Conservation (phyloP, 2,888 invertebrate species). For the Melieria omissa region DNA sequence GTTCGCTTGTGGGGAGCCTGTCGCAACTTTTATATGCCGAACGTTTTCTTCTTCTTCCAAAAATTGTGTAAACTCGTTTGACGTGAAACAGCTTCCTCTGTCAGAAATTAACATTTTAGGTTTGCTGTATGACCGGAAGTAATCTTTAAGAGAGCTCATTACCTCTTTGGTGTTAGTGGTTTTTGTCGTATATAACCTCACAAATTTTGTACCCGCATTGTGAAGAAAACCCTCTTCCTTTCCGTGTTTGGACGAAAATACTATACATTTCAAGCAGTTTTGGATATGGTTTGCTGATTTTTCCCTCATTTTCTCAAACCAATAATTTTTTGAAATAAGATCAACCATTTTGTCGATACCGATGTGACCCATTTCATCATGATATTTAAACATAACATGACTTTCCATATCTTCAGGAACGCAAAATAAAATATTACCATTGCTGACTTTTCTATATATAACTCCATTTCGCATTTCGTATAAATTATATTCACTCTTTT, state of each 20-base stretch:
- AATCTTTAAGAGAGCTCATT: no score
- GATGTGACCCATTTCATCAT: constrained; percentile 39
- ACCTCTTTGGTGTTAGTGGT: no score
- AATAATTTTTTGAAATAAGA: constrained; percentile 31
- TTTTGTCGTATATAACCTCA: no score
- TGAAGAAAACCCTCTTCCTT: constrained; percentile 30
- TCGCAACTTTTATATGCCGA: no score
- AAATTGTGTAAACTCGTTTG: no score
- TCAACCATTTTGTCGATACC: constrained; percentile 35
- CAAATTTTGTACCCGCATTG: no score
- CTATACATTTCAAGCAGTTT: constrained; percentile 38
- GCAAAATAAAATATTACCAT: constrained; percentile 32
- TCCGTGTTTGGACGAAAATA: constrained; percentile 30
- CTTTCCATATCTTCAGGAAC: constrained; percentile 33
- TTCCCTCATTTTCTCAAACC: constrained; percentile 24
- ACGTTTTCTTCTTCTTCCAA: no score
- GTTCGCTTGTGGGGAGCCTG: no score
- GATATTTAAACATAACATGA: constrained; percentile 38
- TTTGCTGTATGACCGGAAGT: no score
- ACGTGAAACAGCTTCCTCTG: no score
- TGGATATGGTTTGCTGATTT: constrained; percentile 20
- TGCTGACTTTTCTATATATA: constrained; percentile 30
- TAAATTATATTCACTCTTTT: constrained; percentile 14
- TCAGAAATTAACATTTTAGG: no score
- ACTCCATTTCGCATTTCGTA: constrained; percentile 40